Conservation (phyloP, 2,888 invertebrate genomes). For the Allygus modestus region DNA sequence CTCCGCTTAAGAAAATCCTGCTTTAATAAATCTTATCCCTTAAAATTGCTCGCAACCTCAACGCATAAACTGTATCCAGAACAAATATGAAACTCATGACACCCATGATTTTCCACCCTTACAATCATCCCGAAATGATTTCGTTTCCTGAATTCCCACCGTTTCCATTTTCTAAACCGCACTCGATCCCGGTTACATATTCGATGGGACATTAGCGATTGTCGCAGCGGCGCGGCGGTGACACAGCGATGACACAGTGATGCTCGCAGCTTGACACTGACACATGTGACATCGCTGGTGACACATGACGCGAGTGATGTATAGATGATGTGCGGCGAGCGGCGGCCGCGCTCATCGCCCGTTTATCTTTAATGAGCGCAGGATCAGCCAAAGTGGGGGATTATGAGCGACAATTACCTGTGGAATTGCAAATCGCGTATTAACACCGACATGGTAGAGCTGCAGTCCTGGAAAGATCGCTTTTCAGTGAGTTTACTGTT, state of each 20-base stretch:
- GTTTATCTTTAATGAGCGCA: slow-evolving; percentile 39
- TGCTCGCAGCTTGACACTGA: no score
- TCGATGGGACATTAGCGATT: slow-evolving; percentile 2
- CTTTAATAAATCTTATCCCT: no score
- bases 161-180: not conserved
- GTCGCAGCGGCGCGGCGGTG: not conserved
- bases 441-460: slow-evolving; percentile 1
- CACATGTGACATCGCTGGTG: not conserved
- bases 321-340: slow-evolving; percentile 27
- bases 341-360: not conserved
- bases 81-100: no score
- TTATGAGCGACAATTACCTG: slow-evolving; percentile 41
- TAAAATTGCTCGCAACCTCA: no score
- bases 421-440: slow-evolving; percentile 40
- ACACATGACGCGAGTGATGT: slow-evolving; percentile 21
- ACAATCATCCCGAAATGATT: no score
- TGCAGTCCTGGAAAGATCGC: not conserved
- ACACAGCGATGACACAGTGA: not conserved
- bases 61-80: no score
- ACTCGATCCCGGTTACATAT: slow-evolving; percentile 2
- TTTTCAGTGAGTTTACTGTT: not conserved
- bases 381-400: slow-evolving; percentile 48
- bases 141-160: no score
- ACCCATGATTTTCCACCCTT: no score
- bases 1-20: no score